Percentiles rank a stretch among this genome's conserved stretches.
Conservation (phyloP, 2,797 vertebrate genomes). For the Trachurus trachurus region DNA sequence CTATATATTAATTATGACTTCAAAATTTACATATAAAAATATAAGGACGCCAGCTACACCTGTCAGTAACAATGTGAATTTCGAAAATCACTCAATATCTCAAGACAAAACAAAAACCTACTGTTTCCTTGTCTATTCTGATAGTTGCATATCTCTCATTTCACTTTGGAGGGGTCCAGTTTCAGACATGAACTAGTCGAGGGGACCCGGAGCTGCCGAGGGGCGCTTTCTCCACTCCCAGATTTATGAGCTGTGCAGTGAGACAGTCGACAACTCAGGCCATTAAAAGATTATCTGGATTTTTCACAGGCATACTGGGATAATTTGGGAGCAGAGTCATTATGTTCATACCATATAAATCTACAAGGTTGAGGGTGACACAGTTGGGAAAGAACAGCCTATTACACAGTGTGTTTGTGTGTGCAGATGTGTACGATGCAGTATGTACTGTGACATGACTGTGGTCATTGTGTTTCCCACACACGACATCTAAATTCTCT, state of each 20-base stretch:
- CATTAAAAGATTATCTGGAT: slow-evolving; percentile 79
- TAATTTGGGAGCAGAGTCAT: slow-evolving; percentile 69
- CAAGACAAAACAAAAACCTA: not conserved
- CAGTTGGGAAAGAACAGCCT: slow-evolving; percentile 16
- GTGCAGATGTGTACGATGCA: slow-evolving; percentile 9
- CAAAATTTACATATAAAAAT: not conserved
- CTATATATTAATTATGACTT: not conserved
- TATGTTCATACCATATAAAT: slow-evolving; percentile 68
- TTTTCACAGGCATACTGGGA: slow-evolving; percentile 61
- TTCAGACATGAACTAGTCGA: slow-evolving; percentile 49
- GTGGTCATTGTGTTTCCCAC: slow-evolving; percentile 12
- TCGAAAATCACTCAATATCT: slow-evolving; percentile 4
- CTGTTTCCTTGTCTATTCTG: slow-evolving; percentile 7
- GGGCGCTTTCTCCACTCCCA: slow-evolving; percentile 45
- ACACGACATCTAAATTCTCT: slow-evolving; percentile 29
- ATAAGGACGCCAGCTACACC: not conserved
- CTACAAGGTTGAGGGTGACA: slow-evolving; percentile 53
- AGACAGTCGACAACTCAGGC: slow-evolving; percentile 65
- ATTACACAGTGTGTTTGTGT: slow-evolving; percentile 11
- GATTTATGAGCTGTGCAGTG: slow-evolving; percentile 70
- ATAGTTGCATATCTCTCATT: slow-evolving; percentile 28
- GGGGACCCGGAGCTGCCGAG: slow-evolving; percentile 41
- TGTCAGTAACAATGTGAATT: not conserved
- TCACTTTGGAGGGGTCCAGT: slow-evolving; percentile 46
- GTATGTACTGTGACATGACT: slow-evolving; percentile 16